Conservation (phyloP, 2,888 invertebrate genomes). For the Fissipunctia ypsillon region DNA sequence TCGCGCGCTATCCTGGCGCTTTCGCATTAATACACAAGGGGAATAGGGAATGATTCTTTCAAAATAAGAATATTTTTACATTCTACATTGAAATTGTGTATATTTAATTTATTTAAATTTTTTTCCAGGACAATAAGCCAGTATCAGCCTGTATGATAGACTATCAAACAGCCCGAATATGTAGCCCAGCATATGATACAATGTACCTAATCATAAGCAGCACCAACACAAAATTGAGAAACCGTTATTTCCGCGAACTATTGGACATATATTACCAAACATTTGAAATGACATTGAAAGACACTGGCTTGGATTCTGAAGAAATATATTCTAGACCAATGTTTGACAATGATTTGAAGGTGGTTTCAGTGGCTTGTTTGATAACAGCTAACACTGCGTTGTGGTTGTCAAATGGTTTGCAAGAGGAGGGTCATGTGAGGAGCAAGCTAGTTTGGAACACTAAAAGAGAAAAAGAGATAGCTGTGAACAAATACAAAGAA, state of each 20-base stretch:
- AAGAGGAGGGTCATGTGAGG: conserved; percentile 84
- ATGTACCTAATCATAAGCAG: conserved; percentile 83
- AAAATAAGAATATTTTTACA: conserved; percentile 5
- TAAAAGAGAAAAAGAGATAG: conserved; percentile 74
- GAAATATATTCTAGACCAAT: conserved; percentile 74
- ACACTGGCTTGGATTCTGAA: conserved; percentile 68
- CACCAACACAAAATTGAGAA: conserved; percentile 74
- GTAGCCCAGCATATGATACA: conserved; percentile 83
- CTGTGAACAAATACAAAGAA: conserved; percentile 75
- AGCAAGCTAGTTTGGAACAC: conserved; percentile 78
- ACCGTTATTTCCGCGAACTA: conserved; percentile 71
- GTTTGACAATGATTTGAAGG: conserved; percentile 79
- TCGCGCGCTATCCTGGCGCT: no score
- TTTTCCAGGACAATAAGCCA: conserved; percentile 77
- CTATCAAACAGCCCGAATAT: conserved; percentile 82
- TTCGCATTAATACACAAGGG: no score
- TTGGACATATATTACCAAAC: conserved; percentile 79
- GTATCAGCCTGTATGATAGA: conserved; percentile 83
- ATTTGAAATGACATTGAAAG: conserved; percentile 70
- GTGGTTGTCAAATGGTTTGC: conserved; percentile 83
- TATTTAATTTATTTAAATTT: not conserved
- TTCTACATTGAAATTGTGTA: not conserved
- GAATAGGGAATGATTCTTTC: not conserved
- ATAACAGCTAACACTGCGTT: conserved; percentile 85
- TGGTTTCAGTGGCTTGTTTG: conserved; percentile 81